Evolutionary conservation across 2,113 vertebrate genomes (phyloP).

Genomic region (Hydrolagus affinis): DNA sequence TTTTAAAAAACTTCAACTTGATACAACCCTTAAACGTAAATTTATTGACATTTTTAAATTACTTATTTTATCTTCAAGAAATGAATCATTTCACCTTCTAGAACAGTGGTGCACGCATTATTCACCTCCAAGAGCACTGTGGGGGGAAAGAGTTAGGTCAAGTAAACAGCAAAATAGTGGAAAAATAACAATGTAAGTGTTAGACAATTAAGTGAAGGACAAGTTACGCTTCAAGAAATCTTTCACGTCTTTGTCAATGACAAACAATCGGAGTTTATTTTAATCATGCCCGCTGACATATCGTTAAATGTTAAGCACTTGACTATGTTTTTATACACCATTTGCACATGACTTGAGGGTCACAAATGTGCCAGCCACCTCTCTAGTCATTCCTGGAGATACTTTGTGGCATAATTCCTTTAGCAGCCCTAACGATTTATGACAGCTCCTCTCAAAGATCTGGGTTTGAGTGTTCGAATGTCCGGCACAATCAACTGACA

Average conservation of each 20-base stretch:
- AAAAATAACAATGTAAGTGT: neutral
- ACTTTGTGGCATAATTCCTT: slow-evolving; percentile 8
- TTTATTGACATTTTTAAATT: no score
- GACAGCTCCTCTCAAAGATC: slow-evolving; percentile 5
- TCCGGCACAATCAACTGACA: slow-evolving; percentile 23
- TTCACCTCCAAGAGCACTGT: no score
- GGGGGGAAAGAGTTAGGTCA: no score
- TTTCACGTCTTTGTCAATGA: neutral
- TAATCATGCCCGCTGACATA: neutral
- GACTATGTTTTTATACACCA: neutral
- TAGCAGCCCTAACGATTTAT: neutral
- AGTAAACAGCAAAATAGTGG: no score
- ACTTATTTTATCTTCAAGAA: no score
- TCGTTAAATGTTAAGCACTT: neutral
- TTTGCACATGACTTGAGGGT: neutral
- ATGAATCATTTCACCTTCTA: no score
- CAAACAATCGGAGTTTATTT: neutral
- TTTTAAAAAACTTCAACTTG: no score
- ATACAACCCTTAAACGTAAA: no score
- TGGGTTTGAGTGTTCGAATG: neutral
- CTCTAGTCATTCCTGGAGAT: neutral
- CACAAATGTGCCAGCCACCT: neutral
- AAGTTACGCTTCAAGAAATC: neutral
- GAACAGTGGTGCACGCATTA: no score
- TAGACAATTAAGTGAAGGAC: neutral